These are phyloP conservation scores for Seriola aureovittata DNA, from an alignment of 2,113 vertebrate genomes.

Conservation along the genomic window DNA sequence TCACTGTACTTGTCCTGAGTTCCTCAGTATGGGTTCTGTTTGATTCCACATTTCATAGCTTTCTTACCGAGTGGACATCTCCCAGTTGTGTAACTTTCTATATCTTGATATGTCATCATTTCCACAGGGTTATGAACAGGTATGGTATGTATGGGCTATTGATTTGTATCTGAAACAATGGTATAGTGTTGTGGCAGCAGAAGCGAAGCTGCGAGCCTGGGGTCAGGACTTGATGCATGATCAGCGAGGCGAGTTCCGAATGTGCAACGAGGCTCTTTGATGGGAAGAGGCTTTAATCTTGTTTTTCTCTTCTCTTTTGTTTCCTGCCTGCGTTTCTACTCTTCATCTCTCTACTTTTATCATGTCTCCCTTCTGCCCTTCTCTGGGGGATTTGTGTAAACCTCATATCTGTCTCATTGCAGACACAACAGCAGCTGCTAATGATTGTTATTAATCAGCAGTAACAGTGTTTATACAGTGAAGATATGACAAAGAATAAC, in stretches of 20 bases:
- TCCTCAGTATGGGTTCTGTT: slow-evolving; percentile 11
- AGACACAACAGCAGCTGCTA: slow-evolving; percentile 20
- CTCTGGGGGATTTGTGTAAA: slow-evolving; percentile 16
- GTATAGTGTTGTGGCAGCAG: not conserved
- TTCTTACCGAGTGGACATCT: not conserved
- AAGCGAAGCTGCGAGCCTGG: not conserved
- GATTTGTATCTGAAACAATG: slow-evolving; percentile 35
- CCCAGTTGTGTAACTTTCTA: not conserved
- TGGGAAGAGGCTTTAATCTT: slow-evolving; percentile 52
- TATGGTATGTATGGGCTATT: not conserved
- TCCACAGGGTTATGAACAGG: not conserved
- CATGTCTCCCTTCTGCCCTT: not conserved
- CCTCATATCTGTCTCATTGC: slow-evolving; percentile 38
- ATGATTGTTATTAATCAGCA: slow-evolving; percentile 23
- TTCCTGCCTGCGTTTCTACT: slow-evolving; percentile 8
- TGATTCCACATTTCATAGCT: slow-evolving; percentile 27
- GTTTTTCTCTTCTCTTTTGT: not conserved
- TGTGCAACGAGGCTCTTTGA: slow-evolving; percentile 49
- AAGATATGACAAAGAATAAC: slow-evolving; percentile 13
- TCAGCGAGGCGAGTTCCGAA: slow-evolving; percentile 14
- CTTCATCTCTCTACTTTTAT: slow-evolving; percentile 9
- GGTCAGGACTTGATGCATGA: slow-evolving; percentile 22
- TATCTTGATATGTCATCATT: not conserved
- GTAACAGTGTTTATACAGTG: not conserved
- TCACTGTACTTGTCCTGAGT: slow-evolving; percentile 6